A percentile compares a stretch with the other conserved stretches of the same genome.
These are phyloP conservation scores for Aporophyla nigra DNA, from an alignment of 2,888 invertebrate species.

Conservation along the genomic window DNA sequence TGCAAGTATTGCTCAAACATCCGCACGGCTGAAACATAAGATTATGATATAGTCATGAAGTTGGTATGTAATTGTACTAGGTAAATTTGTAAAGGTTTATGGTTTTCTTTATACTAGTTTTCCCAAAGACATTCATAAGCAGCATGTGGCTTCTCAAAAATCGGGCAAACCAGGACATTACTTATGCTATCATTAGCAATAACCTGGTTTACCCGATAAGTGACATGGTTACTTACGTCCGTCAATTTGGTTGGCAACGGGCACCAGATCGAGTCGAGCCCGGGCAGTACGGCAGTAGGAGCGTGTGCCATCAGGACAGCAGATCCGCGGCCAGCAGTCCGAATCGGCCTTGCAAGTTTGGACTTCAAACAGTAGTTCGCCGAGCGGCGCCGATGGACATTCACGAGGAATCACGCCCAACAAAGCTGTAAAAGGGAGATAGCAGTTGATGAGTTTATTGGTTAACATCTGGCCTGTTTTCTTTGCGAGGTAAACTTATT, in stretches of 20 bases:
- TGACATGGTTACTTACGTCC: slow-evolving; percentile 88
- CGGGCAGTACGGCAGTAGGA: slow-evolving; percentile 94
- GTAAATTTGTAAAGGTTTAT: not conserved
- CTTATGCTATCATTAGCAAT: too few species aligned
- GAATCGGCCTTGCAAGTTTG: slow-evolving; percentile 92
- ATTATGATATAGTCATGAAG: not conserved
- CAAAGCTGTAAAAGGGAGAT: slow-evolving; percentile 88
- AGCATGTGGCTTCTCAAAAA: not conserved
- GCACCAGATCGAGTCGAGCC: slow-evolving; percentile 92
- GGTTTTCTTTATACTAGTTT: not conserved
- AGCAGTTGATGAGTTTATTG: not conserved
- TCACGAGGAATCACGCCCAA: slow-evolving; percentile 93
- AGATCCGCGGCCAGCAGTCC: slow-evolving; percentile 94
- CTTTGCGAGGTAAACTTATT: not conserved
- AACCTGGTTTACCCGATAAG: not conserved
- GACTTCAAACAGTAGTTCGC: slow-evolving; percentile 93
- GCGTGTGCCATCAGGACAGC: slow-evolving; percentile 93
- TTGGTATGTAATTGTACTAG: not conserved
- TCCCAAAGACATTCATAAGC: not conserved
- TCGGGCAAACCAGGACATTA: too few species aligned
- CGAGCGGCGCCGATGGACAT: slow-evolving; percentile 93
- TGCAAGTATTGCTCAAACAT: slow-evolving; percentile 93
- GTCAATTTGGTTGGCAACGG: slow-evolving; percentile 92
- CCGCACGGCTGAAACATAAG: slow-evolving; percentile 81
- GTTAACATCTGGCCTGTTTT: not conserved